Base-by-base conservation (phyloP, 2,113 vertebrate species). In the Hystrix cristata region DNA sequence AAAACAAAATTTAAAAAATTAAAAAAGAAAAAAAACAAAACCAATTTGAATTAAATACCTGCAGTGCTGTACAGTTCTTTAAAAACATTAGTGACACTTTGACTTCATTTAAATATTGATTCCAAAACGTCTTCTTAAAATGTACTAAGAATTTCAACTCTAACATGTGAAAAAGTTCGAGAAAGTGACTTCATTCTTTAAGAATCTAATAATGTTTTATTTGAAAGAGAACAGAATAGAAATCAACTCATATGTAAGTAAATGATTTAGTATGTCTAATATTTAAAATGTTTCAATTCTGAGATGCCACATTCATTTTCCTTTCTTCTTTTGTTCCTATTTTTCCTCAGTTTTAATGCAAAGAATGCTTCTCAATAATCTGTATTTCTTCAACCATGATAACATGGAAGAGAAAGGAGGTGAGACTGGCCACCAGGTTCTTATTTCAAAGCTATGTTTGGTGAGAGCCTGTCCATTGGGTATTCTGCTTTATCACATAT, bases 201-300 rank as follows among this genome's bases (percentile, higher is more conserved):
- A 38, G 29, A 34, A 83, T 76, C 87, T 60, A 88, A 57, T 48
- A 55, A 79, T 34, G 2, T 72, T 95, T 97, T 67, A 69, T 88
- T 87, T 93, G 27, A 87, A 95, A 96, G 29, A 69, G 5, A 87
- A 65, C 19, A 96, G 14, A 74, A 78, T 19, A 96, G 43, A 96
- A 67, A 57, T 91, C 2, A 31, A 80, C 18, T 93, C 4, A 79
- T 46, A 48, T 87, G 94, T 95, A 93, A 76, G 46, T 94, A 57
- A 82, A 71, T 76, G 16, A 72, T 65, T 94, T 85, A 2, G 16
- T 79, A 46, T 60, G 55, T 78, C 94, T 48, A 38, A 71, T 55
- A 88, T 91, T 79, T 80, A 92, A 88, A 96, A 95, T 83, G 34
- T 79, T 90, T 87, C 82, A 4, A 72, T 57, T 96, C 84, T 80